Base-by-base conservation (phyloP, 2,888 invertebrate genomes). In the Adelognathus sp. region DNA sequence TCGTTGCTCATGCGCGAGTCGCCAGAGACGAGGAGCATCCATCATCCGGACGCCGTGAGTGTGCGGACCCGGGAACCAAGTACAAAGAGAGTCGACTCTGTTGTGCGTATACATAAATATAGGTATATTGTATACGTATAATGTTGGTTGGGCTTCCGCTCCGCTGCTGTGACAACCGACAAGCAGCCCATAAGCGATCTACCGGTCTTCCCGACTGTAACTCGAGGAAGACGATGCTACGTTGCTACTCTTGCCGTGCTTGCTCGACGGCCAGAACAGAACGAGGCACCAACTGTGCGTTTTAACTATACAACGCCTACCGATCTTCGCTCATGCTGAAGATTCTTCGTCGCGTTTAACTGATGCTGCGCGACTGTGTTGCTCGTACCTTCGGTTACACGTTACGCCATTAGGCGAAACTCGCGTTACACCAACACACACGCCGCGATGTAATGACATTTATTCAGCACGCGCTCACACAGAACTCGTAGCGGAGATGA, bases 101-200 rank as follows among this genome's bases (percentile, higher is more conserved):
- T 63, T 70, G 63, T 50, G 44, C 63, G 3, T 50, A 11, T 50
- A 21, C 24, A 24, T 50, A 5, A 4, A 46, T 21, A 46, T 21
- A 46, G 3, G 36, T 31, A 31, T 44, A 16, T 29, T 21, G 46
- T 46, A 39, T 14, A 29, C 27, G n/a, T 46, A 50, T 33, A 58
- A 36, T 31, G 52, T 61, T 46, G 69, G 39, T 54, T 27, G 33
- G 69, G 71, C 61, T 54, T 71, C 71, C 63, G 76, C 75, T 71
- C 50, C 46, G 52, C 82, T 82, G 75, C 85, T 83, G 86, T 86
- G 87, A 87, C 88, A 86, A 84, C 81, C 82, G 83, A 87, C 87
- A 88, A 83, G 84, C 83, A 81, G 82, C 80, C 84, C 85, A 85
- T 86, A 88, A 86, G 84, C 86, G 86, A 85, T 86, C 82, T 75